Evolutionary conservation across 2,113 vertebrate genomes (phyloP).

Genomic region (Cryptomyrus ogoouensis): DNA sequence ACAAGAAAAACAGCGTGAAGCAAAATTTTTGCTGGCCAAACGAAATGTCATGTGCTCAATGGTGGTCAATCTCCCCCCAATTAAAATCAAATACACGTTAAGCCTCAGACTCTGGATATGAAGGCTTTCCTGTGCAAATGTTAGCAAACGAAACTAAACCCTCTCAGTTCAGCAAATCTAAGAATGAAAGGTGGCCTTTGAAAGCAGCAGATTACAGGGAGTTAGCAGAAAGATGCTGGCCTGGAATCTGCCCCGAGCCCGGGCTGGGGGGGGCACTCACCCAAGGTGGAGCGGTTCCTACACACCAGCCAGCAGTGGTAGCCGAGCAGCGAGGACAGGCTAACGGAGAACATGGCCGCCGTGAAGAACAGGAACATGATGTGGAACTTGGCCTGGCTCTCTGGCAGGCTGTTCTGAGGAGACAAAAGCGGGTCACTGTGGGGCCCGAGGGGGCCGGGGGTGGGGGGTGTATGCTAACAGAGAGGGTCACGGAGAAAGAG

Average conservation of each 20-base stretch:
- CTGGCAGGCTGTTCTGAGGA: constrained; percentile 73
- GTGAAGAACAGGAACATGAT: constrained; percentile 96
- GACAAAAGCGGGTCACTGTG: constrained; percentile 25
- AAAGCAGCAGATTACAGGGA: background rate
- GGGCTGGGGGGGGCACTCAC: background rate
- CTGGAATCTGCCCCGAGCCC: background rate
- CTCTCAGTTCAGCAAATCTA: background rate
- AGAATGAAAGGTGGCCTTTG: background rate
- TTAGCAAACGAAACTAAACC: background rate
- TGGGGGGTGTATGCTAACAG: too few relatives aligned
- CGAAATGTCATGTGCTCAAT: background rate
- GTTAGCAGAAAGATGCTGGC: background rate
- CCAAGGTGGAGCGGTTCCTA: constrained; percentile 87
- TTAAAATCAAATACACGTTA: background rate
- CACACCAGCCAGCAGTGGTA: constrained; percentile 96
- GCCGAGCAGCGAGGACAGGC: constrained; percentile 88
- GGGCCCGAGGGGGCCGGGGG: too few relatives aligned
- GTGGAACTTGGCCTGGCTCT: constrained; percentile 89
- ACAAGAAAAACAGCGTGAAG: background rate
- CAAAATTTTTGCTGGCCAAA: background rate
- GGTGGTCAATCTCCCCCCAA: background rate
- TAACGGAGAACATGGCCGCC: constrained; percentile 97
- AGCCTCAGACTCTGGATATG: background rate
- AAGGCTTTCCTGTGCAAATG: background rate
- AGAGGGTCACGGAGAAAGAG: background rate